Conservation (phyloP, 2,888 invertebrate genomes). For the Drosophila sordidapex region DNA sequence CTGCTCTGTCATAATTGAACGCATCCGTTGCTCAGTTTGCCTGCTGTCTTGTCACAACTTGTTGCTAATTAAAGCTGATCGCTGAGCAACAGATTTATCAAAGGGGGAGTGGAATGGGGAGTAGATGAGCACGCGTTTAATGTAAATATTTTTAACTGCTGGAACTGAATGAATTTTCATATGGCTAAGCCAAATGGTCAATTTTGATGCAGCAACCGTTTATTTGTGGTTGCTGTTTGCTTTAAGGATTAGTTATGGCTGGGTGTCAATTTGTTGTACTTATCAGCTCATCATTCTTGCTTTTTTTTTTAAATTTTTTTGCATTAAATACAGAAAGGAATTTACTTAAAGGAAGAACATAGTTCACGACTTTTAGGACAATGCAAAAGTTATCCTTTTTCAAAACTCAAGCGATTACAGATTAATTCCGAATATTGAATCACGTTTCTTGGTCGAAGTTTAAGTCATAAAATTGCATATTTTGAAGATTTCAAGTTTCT, state of each 20-base stretch:
- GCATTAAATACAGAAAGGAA: no score
- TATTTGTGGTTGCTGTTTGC: conserved; percentile 8
- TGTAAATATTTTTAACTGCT: conserved; percentile 62
- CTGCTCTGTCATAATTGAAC: conserved; percentile 55
- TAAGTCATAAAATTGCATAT: background rate
- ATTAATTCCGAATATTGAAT: background rate
- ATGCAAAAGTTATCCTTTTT: background rate
- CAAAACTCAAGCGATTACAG: background rate
- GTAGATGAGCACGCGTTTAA: conserved; percentile 21
- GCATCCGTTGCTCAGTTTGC: conserved; percentile 65
- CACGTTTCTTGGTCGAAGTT: background rate
- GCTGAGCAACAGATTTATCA: background rate
- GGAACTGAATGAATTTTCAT: conserved; percentile 41
- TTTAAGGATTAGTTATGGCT: background rate
- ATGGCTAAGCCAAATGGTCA: conserved; percentile 35
- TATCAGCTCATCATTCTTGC: background rate
- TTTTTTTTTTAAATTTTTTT: background rate
- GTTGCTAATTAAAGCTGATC: conserved; percentile 62
- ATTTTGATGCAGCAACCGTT: conserved; percentile 10
- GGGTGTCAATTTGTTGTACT: background rate
- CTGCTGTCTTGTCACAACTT: conserved; percentile 52
- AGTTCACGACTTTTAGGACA: background rate
- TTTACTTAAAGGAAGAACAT: no score
- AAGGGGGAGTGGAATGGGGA: conserved; percentile 5
- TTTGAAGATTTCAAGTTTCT: background rate